Conservation (phyloP, 2,113 vertebrate genomes). For the Sceloporus tristichus region DNA sequence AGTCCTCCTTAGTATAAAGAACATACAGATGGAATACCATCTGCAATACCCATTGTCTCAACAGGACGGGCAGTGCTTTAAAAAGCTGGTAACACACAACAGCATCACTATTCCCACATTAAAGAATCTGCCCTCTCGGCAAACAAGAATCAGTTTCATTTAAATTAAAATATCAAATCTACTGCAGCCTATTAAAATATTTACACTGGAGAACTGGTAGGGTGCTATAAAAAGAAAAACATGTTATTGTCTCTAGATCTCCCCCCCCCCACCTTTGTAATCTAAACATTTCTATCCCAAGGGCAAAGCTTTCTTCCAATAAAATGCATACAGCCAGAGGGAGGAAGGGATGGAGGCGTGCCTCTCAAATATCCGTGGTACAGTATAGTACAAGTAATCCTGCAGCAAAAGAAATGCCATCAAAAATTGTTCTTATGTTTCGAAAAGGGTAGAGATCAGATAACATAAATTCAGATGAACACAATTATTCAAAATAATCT, state of each 20-base stretch:
- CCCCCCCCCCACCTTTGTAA: background rate
- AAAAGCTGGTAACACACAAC: constrained; percentile 41
- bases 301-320: constrained; percentile 23
- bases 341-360: background rate
- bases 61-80: constrained; percentile 56
- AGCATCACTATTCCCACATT: constrained; percentile 63
- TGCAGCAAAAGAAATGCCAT: constrained; percentile 2
- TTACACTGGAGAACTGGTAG: constrained; percentile 37
- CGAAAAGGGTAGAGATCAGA: constrained; percentile 6
- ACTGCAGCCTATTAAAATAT: constrained; percentile 54
- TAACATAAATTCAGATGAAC: background rate
- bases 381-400: constrained; percentile 24
- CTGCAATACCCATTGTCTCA: constrained; percentile 58
- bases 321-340: background rate
- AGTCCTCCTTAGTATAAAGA: constrained; percentile 53
- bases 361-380: constrained; percentile 12
- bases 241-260: background rate
- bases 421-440: constrained; percentile 11
- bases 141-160: constrained; percentile 65
- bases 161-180: constrained; percentile 60
- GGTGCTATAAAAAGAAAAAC: constrained; percentile 35
- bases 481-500: background rate
- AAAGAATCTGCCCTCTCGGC: constrained; percentile 71
- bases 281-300: constrained; percentile 10
- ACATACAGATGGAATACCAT: constrained; percentile 27